Evolutionary conservation across 2,888 invertebrate species (phyloP).

Genomic region (Andrena minutula): DNA sequence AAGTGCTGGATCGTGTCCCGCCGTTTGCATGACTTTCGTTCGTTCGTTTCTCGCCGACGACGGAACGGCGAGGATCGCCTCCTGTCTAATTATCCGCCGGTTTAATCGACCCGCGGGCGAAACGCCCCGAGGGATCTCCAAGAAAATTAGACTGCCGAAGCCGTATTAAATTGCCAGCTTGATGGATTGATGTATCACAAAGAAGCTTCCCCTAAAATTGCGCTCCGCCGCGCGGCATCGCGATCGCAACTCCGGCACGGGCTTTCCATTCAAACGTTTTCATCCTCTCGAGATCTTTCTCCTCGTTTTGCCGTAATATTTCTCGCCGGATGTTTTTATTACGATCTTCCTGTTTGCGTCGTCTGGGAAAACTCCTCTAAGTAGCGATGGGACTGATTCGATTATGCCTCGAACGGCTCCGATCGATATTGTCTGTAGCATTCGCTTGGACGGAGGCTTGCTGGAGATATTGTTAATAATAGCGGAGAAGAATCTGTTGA

Average conservation of each 20-base stretch:
- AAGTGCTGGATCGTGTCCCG: conserved; percentile 63
- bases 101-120: conserved; percentile 13
- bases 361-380: neutral
- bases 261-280: neutral
- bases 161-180: conserved; percentile 31
- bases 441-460: neutral
- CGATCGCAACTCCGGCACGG: neutral
- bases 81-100: conserved; percentile 52
- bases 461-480: neutral
- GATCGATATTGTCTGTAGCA: neutral
- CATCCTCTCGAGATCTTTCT: neutral
- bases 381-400: conserved; percentile 3
- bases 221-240: neutral
- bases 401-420: neutral
- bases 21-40: conserved; percentile 44
- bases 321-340: conserved; percentile 17
- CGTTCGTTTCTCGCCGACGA: conserved; percentile 17
- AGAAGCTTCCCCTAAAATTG: neutral
- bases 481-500: neutral
- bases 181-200: conserved; percentile 26
- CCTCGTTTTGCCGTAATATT: neutral
- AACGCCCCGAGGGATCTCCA: conserved; percentile 7
- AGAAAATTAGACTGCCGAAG: conserved; percentile 49
- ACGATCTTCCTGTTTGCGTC: neutral
- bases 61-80: conserved; percentile 1